Base-by-base conservation (phyloP, 2,888 invertebrate genomes). In the Megastigmus dorsalis region DNA sequence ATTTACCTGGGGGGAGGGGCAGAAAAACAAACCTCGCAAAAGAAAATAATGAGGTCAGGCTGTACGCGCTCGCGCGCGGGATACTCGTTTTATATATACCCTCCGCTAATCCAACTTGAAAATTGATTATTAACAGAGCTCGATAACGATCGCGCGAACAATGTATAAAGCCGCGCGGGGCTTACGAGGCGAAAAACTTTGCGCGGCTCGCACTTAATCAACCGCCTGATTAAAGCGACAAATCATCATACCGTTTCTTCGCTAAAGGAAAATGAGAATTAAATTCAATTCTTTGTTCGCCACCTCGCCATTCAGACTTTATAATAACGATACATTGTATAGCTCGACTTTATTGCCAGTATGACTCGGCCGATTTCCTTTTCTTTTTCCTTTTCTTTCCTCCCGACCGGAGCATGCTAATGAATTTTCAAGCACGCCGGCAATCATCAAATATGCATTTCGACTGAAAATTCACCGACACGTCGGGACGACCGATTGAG, bases 281-380 rank as follows among this genome's bases (percentile, higher is more conserved):
- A 7, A 72, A 72, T 72, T 57, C 45, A 36, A 59, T 13, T 41
- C 59, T 57, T 59, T 57, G 55, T 50, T 59, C 45, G 13, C 43
- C 23, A 13, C 43, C 23, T 28, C 38, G 48, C 23, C 15, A 30
- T 52, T 70, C 45, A 52, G n/a, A 63, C 36, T 50, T 20, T 57
- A 23, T 41, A 41, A 41, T 57, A 50, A 60, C 41, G 36, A 33
- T 15, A 15, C 57, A 23, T 50, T 63, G 54, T 41, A 45, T 23
- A 55, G 71, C 65, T 65, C 48, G 57, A 71, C 70, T 70, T 71
- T 63, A 71, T 71, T 57, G 45, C n/a, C 55, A 33, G 20, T 70
- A 45, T 69, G 70, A 70, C 62, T 60, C 62, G 33, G 54, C 62
- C 36, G 33, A 48, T 54, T 69, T 60, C 60, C n/a, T n/a, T n/a